Evolutionary conservation across 1,140 invertebrate species (phyloP), one percentile per base, ranked within the genome.

Genomic region (Lucilia cuprina): DNA sequence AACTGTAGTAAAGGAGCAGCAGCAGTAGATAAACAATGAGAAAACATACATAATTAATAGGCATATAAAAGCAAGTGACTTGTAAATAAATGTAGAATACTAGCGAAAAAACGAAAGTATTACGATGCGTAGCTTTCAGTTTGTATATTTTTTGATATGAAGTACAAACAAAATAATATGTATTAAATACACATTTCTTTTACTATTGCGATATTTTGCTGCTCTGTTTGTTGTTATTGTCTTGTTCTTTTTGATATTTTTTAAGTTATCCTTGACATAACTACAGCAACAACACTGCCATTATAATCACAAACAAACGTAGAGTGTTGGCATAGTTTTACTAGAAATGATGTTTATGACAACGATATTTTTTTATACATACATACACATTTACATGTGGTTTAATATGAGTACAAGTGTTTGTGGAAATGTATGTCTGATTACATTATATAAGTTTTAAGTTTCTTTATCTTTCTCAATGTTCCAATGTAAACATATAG

Each of bases 41-140:
- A 21, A 70, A 21, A 70, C 65, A 70, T 70, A 70, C 65, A 70
- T 70, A 70, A 70, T 70, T 21, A 70, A 70, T 70, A 70, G 65
- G 65, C 65, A 70, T 25, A 70, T 70, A 70, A 70, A 70, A 70
- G n/a, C 65, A 70, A 70, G 65, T 70, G 65, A 70, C 65, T 70
- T 70, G 65, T 70, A 70, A 70, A 70, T 70, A 70, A 70, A 70
- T 19, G n/a, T 70, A 70, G n/a, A 60, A n/a, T 17, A 60, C 13
- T 12, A 70, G 19, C 60, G 25, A 70, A 19, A 70, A 70, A 19
- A 70, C 21, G 5, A 70, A 70, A 21, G 21, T 70, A 70, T 70
- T 70, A 21, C 1, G 65, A 70, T n/a, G 65, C 65, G 65, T 70
- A 55, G 50, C 17, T 55, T 0, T 55, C 0, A 55, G 50, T n/a